Conservation (phyloP, 2,797 vertebrate species). For the Darevskia mixta region DNA sequence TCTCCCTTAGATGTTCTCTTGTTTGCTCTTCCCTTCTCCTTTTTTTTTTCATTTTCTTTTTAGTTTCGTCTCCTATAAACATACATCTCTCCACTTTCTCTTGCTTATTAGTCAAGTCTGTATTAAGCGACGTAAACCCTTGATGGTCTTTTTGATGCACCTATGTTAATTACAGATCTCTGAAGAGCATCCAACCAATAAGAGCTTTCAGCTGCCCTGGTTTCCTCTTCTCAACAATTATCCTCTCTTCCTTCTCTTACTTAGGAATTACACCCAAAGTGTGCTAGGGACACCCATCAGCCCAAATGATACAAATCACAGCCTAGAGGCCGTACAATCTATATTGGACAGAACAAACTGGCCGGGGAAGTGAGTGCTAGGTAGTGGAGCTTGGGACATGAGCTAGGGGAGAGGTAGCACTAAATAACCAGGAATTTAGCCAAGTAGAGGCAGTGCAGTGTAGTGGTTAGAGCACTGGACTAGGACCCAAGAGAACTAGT, state of each 20-base stretch:
- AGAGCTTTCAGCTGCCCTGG: conserved; percentile 38
- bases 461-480: too few species aligned
- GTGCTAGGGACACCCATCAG: background rate
- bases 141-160: background rate
- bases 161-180: background rate
- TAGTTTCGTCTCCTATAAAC: conserved; percentile 9
- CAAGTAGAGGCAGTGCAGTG: too few species aligned
- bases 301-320: background rate
- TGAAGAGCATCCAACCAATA: conserved; percentile 24
- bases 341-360: background rate
- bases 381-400: background rate
- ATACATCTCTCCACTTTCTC: conserved; percentile 58
- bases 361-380: background rate
- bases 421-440: background rate
- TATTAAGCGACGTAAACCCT: conserved; percentile 13
- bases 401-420: background rate
- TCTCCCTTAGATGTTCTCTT: conserved; percentile 58
- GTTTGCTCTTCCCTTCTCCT: conserved; percentile 25
- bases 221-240: conserved; percentile 35
- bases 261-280: background rate
- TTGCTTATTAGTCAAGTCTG: conserved; percentile 26
- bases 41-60: background rate
- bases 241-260: conserved; percentile 49
- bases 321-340: background rate
- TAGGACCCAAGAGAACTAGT: too few species aligned